phyloP scores from a whole-genome alignment of 1,140 invertebrate species.

The Stegodyphus dumicola region DNA sequence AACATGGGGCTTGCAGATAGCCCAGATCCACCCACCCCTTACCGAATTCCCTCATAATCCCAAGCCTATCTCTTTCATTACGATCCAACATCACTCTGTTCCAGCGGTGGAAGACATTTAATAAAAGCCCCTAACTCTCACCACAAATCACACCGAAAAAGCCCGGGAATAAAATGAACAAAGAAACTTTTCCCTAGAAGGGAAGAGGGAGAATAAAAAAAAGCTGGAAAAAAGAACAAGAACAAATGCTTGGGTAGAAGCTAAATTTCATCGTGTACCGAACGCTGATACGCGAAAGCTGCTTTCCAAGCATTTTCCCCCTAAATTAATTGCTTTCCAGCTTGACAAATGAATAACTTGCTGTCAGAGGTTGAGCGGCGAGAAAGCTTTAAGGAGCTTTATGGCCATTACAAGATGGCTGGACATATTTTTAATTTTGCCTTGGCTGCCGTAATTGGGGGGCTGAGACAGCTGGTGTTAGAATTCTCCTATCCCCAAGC shows the following conservation, averaged over 20 bases:
- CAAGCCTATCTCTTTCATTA: no score
- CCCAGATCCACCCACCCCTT: no score
- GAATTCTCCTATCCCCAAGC: constrained; percentile 35
- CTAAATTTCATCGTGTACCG: constrained; percentile 10
- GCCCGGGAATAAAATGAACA: constrained; percentile 1
- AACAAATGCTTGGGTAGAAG: background rate
- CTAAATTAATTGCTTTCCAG: constrained; percentile 45
- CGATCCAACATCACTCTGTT: background rate
- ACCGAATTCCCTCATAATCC: no score
- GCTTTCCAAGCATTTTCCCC: background rate
- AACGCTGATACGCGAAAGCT: constrained; percentile 32
- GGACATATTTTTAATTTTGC: constrained; percentile 54
- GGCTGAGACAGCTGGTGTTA: constrained; percentile 43
- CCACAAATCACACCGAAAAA: constrained; percentile 45
- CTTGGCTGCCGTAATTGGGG: constrained; percentile 32
- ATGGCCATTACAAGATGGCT: constrained; percentile 43
- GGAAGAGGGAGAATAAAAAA: no score
- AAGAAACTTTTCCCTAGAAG: background rate
- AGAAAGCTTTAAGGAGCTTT: constrained; percentile 57
- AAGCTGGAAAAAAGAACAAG: no score
- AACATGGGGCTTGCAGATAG: no score
- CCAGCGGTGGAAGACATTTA: background rate
- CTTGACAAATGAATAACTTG: constrained; percentile 56
- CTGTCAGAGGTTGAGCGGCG: constrained; percentile 32
- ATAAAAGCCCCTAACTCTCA: background rate